phyloP scores from a whole-genome alignment of 2,888 invertebrate genomes.

The Thyatira batis region DNA sequence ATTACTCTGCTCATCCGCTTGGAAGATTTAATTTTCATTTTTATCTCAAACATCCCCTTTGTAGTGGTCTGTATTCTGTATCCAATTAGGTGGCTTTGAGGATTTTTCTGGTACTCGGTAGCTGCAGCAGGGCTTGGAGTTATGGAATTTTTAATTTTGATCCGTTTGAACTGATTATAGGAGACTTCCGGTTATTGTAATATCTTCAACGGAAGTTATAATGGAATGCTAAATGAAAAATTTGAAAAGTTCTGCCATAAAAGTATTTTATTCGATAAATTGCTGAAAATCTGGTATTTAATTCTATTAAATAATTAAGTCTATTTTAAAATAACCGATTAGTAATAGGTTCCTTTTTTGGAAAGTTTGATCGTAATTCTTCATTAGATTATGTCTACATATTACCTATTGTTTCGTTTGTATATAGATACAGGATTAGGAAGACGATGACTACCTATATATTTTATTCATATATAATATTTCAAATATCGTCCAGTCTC shows the following conservation, averaged over 20 bases:
- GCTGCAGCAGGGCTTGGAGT: constrained; percentile 55
- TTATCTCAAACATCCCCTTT: constrained; percentile 83
- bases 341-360: too few species aligned
- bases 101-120: constrained; percentile 68
- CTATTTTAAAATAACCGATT: too few species aligned
- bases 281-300: too few species aligned
- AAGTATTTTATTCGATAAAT: too few species aligned
- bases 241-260: not conserved
- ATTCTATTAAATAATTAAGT: too few species aligned
- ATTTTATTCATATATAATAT: too few species aligned
- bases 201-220: constrained; percentile 7
- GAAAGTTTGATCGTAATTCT: too few species aligned
- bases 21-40: constrained; percentile 84
- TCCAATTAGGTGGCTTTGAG: constrained; percentile 81
- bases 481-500: constrained; percentile 6
- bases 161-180: constrained; percentile 32
- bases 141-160: constrained; percentile 80
- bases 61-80: constrained; percentile 79
- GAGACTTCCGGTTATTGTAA: constrained; percentile 18
- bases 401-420: too few species aligned
- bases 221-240: constrained; percentile 10
- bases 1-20: constrained; percentile 80
- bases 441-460: too few species aligned
- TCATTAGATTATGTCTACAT: too few species aligned
- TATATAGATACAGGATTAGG: too few species aligned